A percentile compares a stretch with the other conserved stretches of the same genome.
Conservation (phyloP, 2,888 invertebrate genomes). For the Helleia helle region DNA sequence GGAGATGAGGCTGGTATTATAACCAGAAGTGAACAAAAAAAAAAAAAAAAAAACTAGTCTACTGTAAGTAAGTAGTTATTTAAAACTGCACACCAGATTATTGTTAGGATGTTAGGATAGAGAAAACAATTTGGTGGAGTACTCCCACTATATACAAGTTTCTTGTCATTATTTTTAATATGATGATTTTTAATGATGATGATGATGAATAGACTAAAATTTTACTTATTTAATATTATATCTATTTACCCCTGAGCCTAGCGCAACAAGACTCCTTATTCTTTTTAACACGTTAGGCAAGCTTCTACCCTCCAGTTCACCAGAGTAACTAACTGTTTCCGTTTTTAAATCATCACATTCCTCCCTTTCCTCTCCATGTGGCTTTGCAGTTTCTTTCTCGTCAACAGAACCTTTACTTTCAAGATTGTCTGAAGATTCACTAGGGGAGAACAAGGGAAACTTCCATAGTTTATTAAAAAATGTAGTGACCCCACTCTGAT, state of each 20-base stretch:
- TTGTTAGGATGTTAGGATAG: too few relatives aligned
- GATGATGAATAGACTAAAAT: too few relatives aligned
- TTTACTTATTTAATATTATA: not conserved
- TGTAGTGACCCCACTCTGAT: constrained; percentile 81
- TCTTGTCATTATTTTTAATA: too few relatives aligned
- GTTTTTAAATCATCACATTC: constrained; percentile 42
- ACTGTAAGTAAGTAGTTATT: too few relatives aligned
- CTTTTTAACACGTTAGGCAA: constrained; percentile 89
- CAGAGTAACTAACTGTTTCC: constrained; percentile 59
- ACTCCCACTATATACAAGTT: too few relatives aligned
- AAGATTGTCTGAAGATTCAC: constrained; percentile 36
- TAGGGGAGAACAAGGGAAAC: constrained; percentile 74
- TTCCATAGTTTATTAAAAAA: constrained; percentile 84
- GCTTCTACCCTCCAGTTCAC: constrained; percentile 81
- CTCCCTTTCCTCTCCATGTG: constrained; percentile 27
- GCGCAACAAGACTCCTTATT: constrained; percentile 89
- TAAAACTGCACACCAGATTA: too few relatives aligned
- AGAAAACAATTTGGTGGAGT: too few relatives aligned
- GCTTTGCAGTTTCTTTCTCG: constrained; percentile 28
- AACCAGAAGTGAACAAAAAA: too few relatives aligned
- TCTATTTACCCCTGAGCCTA: constrained; percentile 81
- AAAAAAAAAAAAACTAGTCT: too few relatives aligned
- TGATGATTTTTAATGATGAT: too few relatives aligned
- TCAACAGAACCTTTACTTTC: constrained; percentile 34
- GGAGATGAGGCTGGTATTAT: too few relatives aligned